A percentile compares a stretch with the other conserved stretches of the same genome.
phyloP scores from a whole-genome alignment of 2,113 vertebrate genomes.

The Lagopus leucura region DNA sequence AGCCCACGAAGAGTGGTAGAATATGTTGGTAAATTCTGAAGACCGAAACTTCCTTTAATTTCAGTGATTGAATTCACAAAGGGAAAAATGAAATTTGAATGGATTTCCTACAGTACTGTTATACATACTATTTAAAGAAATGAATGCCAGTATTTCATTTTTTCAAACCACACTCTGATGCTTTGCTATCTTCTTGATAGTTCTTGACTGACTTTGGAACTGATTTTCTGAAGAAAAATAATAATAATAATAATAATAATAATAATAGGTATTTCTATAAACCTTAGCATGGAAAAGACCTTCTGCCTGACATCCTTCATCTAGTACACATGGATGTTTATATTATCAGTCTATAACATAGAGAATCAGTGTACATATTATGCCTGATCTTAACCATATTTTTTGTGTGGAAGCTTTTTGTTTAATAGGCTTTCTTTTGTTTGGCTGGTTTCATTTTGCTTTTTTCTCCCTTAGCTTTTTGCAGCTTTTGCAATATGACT shows the following conservation, averaged over 20 bases:
- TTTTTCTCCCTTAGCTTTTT: not conserved
- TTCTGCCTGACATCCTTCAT: not conserved
- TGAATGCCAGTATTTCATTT: not conserved
- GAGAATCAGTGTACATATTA: not conserved
- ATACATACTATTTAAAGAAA: not conserved
- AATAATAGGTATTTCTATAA: not conserved
- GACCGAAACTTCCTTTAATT: not conserved
- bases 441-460: not conserved
- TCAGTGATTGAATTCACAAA: rapidly evolving
- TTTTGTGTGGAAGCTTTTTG: rapidly evolving
- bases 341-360: not conserved
- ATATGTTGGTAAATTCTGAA: not conserved
- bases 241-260: too few species aligned
- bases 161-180: not conserved
- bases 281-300: not conserved
- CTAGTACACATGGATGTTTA: not conserved
- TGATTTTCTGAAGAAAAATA: not conserved
- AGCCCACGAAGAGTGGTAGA: rapidly evolving
- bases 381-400: not conserved
- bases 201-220: not conserved
- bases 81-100: not conserved
- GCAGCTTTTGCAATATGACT: rapidly evolving
- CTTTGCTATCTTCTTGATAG: too few species aligned
- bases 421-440: not conserved
- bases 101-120: not conserved